Base-by-base conservation (phyloP, 2,888 invertebrate species). In the Lissocephala sabroskyi region DNA sequence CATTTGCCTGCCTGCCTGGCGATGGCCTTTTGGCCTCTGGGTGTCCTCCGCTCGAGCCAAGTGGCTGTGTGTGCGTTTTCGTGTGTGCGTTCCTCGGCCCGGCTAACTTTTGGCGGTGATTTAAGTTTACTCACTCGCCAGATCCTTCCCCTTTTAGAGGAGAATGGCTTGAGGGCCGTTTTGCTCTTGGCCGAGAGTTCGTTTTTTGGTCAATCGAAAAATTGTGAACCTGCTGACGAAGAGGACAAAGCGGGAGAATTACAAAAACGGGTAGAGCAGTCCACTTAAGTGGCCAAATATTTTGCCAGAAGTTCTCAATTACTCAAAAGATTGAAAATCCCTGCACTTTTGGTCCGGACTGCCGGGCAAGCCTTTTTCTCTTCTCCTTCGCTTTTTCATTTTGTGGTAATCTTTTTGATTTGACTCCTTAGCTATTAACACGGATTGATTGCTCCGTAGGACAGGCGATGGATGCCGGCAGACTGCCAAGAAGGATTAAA, bases 391-490 rank as follows among this genome's bases (percentile, higher is more conserved):
- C 19, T 39, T 43, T 54, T 55, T 42, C 36, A 26, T 28, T 41
- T 36, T 41, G 51, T 19, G 50, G 66, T 59, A 74, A 60, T 62
- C 70, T 60, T 60, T 74, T 70, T 74, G 68, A 67, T 75, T 67
- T 67, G 64, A 65, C 64, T 56, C 51, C 56, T 52, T 56, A 75
- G 70, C 67, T 67, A 71, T 70, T 70, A 75, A 75, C 70, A 71
- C 67, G 67, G 71, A 75, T 70, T 70, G 70, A 70, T 75, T 71
- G 71, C 68, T 75, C 66, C 75, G 45, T 64, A 67, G 70, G 75
- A 70, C 64, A 59, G 58, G 41, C 62, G 71, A n/a, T n/a, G n/a
- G n/a, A n/a, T n/a, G n/a, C n/a, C n/a, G n/a, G n/a, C n/a, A n/a
- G n/a, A n/a, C n/a, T n/a, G n/a, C n/a, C n/a, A n/a, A n/a, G n/a